Base-by-base conservation (phyloP, 1,140 invertebrate species). In the Sycobia sp. region DNA sequence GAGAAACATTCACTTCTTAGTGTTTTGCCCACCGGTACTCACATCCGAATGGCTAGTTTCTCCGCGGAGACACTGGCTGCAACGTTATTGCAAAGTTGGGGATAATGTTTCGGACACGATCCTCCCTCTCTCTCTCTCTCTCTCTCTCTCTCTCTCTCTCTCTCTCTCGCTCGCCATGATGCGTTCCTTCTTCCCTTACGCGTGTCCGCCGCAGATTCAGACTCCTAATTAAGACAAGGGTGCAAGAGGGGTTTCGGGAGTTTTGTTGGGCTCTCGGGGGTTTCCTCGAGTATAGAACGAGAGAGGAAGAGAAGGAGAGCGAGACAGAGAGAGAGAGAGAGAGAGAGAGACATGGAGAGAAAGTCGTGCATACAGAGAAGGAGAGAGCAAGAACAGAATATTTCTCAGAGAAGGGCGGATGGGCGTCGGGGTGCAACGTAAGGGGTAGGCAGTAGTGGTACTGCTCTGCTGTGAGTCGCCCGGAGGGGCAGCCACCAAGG, bases 161-260 rank as follows among this genome's bases (percentile, higher is more conserved):
- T 22, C 43, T 53, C 53, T 46, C 59, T 23, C 27, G 18, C 22
- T 23, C 65, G 71, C 72, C 73, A 73, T 75, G 73, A 16, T 32
- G 36, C 73, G 67, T 66, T 67, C 67, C 67, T 70, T 71, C 72
- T 76, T 78, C 83, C 83, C 83, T 85, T 84, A 84, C 83, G 83
- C 84, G 83, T 86, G 84, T 86, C 84, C 84, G 83, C 84, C 83
- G 81, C 84, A 86, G 84, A 86, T 85, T 85, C 84, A 82, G 82
- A 84, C 83, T 85, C 84, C 84, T 85, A 86, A 86, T 86, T 86
- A 86, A 85, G 84, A 85, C 82, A 76, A 82, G 81, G 81, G 80
- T 81, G 77, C 75, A 72, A 80, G 76, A 75, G 76, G 76, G 76
- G 76, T 72, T 76, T 72, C 72, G 73, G 71, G 72, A 74, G 76